A percentile compares a stretch with the other conserved stretches of the same genome.
These are phyloP conservation scores for Oscheius sp. DNA, from an alignment of 2,888 invertebrate genomes.

Conservation along the genomic window DNA sequence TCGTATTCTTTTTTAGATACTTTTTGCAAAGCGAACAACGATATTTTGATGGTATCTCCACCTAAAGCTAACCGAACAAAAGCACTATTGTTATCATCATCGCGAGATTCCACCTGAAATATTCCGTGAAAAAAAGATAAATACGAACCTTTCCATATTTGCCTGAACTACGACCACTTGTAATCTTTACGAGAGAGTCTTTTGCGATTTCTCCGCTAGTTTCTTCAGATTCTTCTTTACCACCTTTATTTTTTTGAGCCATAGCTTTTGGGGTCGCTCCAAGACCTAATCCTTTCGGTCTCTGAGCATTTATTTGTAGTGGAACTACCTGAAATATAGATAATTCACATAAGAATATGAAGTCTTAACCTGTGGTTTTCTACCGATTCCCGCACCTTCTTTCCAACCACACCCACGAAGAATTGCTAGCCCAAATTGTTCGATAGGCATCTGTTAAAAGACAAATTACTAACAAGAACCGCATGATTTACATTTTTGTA, in stretches of 20 bases:
- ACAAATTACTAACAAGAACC: neutral
- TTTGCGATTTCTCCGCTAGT: constrained; percentile 17
- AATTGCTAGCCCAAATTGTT: constrained; percentile 90
- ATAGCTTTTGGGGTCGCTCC: constrained; percentile 83
- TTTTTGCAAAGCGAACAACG: constrained; percentile 79
- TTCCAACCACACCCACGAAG: constrained; percentile 88
- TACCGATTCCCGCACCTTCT: constrained; percentile 73
- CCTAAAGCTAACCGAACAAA: constrained; percentile 75
- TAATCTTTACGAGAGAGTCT: constrained; percentile 36
- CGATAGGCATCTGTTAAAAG: constrained; percentile 78
- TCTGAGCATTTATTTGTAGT: constrained; percentile 80
- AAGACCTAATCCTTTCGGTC: constrained; percentile 92
- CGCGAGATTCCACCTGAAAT: constrained; percentile 82
- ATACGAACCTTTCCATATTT: constrained; percentile 43
- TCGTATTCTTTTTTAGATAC: constrained; percentile 85
- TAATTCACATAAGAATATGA: no score
- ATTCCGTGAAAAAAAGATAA: neutral
- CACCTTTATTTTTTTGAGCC: constrained; percentile 37
- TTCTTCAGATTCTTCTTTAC: constrained; percentile 33
- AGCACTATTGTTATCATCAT: constrained; percentile 85
- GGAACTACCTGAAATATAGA: constrained; percentile 74
- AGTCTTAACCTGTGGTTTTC: constrained; percentile 57
- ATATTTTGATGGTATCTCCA: constrained; percentile 49
- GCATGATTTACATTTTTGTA: constrained; percentile 44
- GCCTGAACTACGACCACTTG: constrained; percentile 22